Percentiles rank a stretch among this genome's conserved stretches.
These are phyloP conservation scores for Lepeophtheirus nordmannii DNA, from an alignment of 2,888 invertebrate species.

Conservation along the genomic window DNA sequence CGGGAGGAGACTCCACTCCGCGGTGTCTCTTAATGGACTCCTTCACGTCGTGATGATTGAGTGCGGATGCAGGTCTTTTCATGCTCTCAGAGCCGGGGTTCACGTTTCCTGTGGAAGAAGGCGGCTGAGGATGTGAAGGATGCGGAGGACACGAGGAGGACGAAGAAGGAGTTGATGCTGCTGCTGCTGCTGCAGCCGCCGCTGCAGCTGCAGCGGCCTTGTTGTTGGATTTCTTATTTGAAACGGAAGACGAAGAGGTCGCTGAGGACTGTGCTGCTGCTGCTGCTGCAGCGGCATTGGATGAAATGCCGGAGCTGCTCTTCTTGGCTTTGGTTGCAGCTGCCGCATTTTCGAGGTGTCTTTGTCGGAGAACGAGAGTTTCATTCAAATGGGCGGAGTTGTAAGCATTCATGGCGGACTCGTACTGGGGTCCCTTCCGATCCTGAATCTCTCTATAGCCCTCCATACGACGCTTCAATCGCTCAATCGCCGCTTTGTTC, in stretches of 20 bases:
- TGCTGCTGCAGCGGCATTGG: neutral
- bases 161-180: neutral
- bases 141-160: neutral
- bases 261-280: neutral
- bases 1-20: neutral
- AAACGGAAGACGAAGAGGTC: neutral
- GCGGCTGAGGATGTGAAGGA: neutral
- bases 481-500: constrained; percentile 12
- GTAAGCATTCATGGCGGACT: neutral
- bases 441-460: constrained; percentile 16
- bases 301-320: neutral
- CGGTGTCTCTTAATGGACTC: neutral
- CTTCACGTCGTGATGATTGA: neutral
- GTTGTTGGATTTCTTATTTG: neutral
- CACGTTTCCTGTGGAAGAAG: neutral
- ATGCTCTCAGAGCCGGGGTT: neutral
- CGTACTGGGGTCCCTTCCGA: constrained; percentile 12
- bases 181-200: neutral
- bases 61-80: neutral
- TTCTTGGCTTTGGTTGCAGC: constrained; percentile 19
- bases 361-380: constrained; percentile 3
- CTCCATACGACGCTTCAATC: constrained; percentile 21
- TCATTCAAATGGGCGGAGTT: constrained; percentile 19
- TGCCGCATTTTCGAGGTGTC: constrained; percentile 7
- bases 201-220: neutral